Evolutionary conservation across 2,797 vertebrate genomes (phyloP).

Genomic region (Odontamblyopus rebecca): DNA sequence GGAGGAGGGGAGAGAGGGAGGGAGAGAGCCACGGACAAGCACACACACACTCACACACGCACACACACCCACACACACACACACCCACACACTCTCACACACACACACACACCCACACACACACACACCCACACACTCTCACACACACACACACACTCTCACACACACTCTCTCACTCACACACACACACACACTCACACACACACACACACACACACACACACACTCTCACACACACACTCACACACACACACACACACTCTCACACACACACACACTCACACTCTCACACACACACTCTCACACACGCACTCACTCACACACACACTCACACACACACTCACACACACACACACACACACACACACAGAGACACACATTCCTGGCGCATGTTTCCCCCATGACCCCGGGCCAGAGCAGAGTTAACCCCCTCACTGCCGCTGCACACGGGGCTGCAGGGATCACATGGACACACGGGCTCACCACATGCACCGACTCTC

Average conservation of each 20-base stretch:
- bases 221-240: slow-evolving; percentile 34
- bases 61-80: slow-evolving; percentile 37
- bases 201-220: slow-evolving; percentile 52
- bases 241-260: slow-evolving; percentile 29
- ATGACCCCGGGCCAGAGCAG: slow-evolving; percentile 70
- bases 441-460: slow-evolving; percentile 34
- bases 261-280: slow-evolving; percentile 22
- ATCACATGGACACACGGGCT: slow-evolving; percentile 18
- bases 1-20: slow-evolving; percentile 3
- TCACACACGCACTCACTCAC: too few species aligned
- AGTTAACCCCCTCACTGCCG: slow-evolving; percentile 71
- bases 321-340: background rate
- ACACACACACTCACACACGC: slow-evolving; percentile 31
- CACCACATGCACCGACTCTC: slow-evolving; percentile 11
- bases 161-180: slow-evolving; percentile 17
- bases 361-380: slow-evolving; percentile 67
- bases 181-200: slow-evolving; percentile 41
- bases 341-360: slow-evolving; percentile 45
- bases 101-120: slow-evolving; percentile 42
- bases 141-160: too few species aligned
- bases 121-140: slow-evolving; percentile 27
- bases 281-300: slow-evolving; percentile 41
- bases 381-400: slow-evolving; percentile 67
- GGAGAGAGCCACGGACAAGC: slow-evolving; percentile 73
- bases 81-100: background rate